Conservation (phyloP, 1,140 invertebrate species). For the Drosophila simulans region DNA sequence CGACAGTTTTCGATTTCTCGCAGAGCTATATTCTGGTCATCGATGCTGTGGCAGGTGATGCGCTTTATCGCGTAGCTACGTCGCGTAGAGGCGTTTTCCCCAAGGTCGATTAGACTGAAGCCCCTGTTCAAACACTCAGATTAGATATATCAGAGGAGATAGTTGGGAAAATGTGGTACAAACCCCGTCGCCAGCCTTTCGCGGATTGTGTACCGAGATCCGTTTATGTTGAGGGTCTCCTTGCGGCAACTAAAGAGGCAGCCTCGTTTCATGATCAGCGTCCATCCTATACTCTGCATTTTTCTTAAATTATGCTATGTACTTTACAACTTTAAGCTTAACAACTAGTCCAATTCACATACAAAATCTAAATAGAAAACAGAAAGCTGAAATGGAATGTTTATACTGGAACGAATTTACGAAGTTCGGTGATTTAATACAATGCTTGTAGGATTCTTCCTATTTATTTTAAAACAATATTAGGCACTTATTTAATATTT, state of each 20-base stretch:
- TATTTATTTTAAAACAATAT: too few relatives aligned
- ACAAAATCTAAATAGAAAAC: slow-evolving; percentile 63
- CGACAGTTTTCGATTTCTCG: slow-evolving; percentile 92
- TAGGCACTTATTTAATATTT: background rate
- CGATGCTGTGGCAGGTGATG: slow-evolving; percentile 91
- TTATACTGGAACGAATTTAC: slow-evolving; percentile 12
- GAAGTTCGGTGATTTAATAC: background rate
- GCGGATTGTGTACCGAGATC: slow-evolving; percentile 88
- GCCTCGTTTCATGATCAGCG: slow-evolving; percentile 90
- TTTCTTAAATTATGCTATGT: slow-evolving; percentile 51
- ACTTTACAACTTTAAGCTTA: slow-evolving; percentile 61
- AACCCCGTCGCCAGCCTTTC: slow-evolving; percentile 92
- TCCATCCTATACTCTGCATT: slow-evolving; percentile 90
- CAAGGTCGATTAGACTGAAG: slow-evolving; percentile 92
- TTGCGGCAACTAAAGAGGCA: slow-evolving; percentile 89
- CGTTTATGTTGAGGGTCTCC: slow-evolving; percentile 90
- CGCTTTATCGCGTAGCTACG: slow-evolving; percentile 92
- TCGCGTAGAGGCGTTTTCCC: slow-evolving; percentile 90
- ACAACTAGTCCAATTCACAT: slow-evolving; percentile 69
- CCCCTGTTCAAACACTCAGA: slow-evolving; percentile 86
- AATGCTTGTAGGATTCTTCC: too few relatives aligned
- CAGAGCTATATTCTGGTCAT: slow-evolving; percentile 90
- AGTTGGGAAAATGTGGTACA: slow-evolving; percentile 48
- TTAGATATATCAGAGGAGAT: slow-evolving; percentile 31
- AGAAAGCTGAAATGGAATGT: slow-evolving; percentile 13